Evolutionary conservation across 2,797 vertebrate species (phyloP).

Genomic region (Eleutherodactylus coqui): DNA sequence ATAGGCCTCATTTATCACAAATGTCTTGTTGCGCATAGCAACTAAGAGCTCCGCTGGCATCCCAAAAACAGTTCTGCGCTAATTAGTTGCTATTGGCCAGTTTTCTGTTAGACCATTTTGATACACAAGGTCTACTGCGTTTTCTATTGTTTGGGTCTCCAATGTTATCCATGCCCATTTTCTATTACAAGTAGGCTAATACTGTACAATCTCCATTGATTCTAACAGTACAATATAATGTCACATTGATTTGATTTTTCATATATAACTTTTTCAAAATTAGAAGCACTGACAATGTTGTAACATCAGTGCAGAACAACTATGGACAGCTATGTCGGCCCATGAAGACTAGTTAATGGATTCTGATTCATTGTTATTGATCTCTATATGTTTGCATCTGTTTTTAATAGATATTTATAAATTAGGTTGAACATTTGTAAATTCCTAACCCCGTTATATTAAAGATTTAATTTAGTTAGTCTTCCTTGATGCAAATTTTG

Average conservation of each 20-base stretch:
- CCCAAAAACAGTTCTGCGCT: neutral
- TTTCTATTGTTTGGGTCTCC: neutral
- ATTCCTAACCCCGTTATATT: neutral
- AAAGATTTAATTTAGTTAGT: neutral
- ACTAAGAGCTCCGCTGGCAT: neutral
- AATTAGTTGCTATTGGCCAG: neutral
- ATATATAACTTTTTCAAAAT: neutral
- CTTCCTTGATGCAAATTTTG: neutral
- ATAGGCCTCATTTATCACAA: neutral
- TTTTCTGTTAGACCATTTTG: neutral
- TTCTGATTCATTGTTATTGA: neutral
- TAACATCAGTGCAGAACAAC: neutral
- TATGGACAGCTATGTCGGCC: neutral
- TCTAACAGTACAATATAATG: neutral
- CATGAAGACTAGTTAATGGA: neutral
- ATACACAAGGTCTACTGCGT: neutral
- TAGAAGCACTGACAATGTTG: neutral
- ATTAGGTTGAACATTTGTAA: neutral
- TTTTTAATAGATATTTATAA: neutral
- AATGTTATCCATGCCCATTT: neutral
- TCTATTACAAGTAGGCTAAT: neutral
- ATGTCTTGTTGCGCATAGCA: neutral
- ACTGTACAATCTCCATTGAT: neutral
- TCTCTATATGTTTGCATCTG: neutral
- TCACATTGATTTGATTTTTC: slow-evolving; percentile 15